Base-by-base conservation (phyloP, 1,140 invertebrate species). In the Octopus sinensis region DNA sequence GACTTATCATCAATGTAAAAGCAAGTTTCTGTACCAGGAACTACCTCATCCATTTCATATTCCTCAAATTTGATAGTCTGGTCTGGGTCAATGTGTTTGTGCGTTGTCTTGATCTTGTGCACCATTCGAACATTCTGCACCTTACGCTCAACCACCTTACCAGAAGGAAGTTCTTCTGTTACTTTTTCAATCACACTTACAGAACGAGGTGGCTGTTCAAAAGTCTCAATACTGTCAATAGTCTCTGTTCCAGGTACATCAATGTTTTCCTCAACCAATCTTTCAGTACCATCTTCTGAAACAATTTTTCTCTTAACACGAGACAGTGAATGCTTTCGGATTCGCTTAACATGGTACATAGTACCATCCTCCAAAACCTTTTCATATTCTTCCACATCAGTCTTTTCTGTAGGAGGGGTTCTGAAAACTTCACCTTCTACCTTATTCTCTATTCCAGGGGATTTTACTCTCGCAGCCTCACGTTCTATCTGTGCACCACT, bases 301-400 rank as follows among this genome's bases (percentile, higher is more conserved):
- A 81, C 82, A 4, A 87, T 13, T 62, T 82, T 81, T 76, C 82
- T 85, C 12, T 82, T 81, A 12, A 89, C 62, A 82, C 87, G 86
- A 80, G 86, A 87, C 4, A 87, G n/a, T 9, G 86, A 86, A 79
- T 88, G 87, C 51, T 81, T 83, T n/a, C 83, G 77, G 5, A 87
- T 84, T 71, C 52, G 82, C 5, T 86, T 86, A 23, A 71, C 84
- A 62, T 81, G 84, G 79, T 89, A 88, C 10, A 88, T 81, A 51
- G 89, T 90, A 1, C 89, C 89, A 84, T 90, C 89, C 1, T 86
- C 85, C 52, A 89, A 80, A 30, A 88, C 79, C 80, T 90, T 88
- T 79, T 88, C 87, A 52, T 84, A 78, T 30, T 89, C 87, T 79
- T 88, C 81, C 13, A 86, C 82, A 13, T 88, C 83, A 4, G 85